A percentile compares a stretch with the other conserved stretches of the same genome.
Conservation (phyloP, 2,888 invertebrate genomes). For the Andrena haemorrhoa region DNA sequence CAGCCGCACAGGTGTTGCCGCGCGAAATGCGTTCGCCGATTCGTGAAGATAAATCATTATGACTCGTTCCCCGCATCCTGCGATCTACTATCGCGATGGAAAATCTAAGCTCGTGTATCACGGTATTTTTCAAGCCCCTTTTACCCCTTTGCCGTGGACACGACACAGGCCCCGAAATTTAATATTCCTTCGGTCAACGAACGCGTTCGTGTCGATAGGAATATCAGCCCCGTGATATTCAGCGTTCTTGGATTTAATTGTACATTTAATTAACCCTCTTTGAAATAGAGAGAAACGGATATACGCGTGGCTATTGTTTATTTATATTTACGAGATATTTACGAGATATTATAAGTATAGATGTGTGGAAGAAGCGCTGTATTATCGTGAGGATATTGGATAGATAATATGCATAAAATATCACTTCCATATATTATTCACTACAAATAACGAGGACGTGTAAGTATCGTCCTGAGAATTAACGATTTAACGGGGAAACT, state of each 20-base stretch:
- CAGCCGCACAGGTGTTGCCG: slow-evolving; percentile 39
- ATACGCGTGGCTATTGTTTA: too few relatives aligned
- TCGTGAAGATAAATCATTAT: slow-evolving; percentile 65
- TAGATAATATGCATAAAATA: too few relatives aligned
- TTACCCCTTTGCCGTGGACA: slow-evolving; percentile 10
- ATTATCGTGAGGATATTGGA: too few relatives aligned
- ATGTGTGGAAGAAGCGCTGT: too few relatives aligned
- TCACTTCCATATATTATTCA: too few relatives aligned
- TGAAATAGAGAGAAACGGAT: background rate
- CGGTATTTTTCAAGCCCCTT: slow-evolving; percentile 32
- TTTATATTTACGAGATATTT: too few relatives aligned
- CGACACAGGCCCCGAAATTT: slow-evolving; percentile 11
- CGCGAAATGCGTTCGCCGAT: slow-evolving; percentile 56
- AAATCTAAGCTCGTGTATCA: slow-evolving; percentile 46
- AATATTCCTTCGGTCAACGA: background rate
- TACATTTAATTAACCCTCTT: background rate
- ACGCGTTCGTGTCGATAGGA: background rate
- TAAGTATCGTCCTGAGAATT: too few relatives aligned
- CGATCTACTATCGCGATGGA: slow-evolving; percentile 35
- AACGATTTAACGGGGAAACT: too few relatives aligned
- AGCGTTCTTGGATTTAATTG: background rate
- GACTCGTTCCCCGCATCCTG: slow-evolving; percentile 37
- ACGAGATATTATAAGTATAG: too few relatives aligned
- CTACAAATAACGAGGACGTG: too few relatives aligned
- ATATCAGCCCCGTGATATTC: background rate